These are phyloP conservation scores for Toxostoma redivivum DNA, from an alignment of 2,113 vertebrate species.

Conservation along the genomic window DNA sequence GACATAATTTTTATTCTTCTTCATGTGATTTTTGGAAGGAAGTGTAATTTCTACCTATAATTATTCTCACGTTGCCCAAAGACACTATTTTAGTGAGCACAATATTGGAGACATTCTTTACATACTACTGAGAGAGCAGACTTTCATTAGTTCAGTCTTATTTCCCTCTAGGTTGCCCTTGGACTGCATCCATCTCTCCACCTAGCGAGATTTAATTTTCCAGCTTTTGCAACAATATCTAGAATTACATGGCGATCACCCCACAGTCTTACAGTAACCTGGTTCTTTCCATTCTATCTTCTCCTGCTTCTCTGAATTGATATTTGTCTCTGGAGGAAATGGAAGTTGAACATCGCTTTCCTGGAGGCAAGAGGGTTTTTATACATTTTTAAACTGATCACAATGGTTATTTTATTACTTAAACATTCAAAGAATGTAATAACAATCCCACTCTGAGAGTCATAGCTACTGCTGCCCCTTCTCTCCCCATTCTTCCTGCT, in stretches of 20 bases:
- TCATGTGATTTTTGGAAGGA: background rate
- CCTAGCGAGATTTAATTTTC: constrained; percentile 26
- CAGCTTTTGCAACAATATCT: background rate
- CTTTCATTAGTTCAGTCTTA: constrained; percentile 44
- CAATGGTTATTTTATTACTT: background rate
- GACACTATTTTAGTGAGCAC: constrained; percentile 8
- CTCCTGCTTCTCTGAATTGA: background rate
- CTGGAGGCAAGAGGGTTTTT: background rate
- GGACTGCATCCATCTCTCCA: background rate
- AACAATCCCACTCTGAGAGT: background rate
- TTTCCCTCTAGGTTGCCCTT: constrained; percentile 39
- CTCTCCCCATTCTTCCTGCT: background rate
- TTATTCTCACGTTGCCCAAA: background rate
- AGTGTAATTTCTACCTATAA: constrained; percentile 8
- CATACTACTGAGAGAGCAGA: constrained; percentile 22
- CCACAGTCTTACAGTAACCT: background rate
- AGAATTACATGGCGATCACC: background rate
- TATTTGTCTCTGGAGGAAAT: constrained; percentile 20
- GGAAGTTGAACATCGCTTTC: constrained; percentile 38
- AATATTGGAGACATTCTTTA: constrained; percentile 42
- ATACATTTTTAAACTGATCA: background rate
- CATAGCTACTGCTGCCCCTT: background rate
- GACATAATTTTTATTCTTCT: background rate
- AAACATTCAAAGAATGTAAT: background rate
- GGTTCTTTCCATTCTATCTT: background rate